A percentile compares a stretch with the other conserved stretches of the same genome.
phyloP scores from a whole-genome alignment of 2,888 invertebrate genomes.

The Tenthredo livida region DNA sequence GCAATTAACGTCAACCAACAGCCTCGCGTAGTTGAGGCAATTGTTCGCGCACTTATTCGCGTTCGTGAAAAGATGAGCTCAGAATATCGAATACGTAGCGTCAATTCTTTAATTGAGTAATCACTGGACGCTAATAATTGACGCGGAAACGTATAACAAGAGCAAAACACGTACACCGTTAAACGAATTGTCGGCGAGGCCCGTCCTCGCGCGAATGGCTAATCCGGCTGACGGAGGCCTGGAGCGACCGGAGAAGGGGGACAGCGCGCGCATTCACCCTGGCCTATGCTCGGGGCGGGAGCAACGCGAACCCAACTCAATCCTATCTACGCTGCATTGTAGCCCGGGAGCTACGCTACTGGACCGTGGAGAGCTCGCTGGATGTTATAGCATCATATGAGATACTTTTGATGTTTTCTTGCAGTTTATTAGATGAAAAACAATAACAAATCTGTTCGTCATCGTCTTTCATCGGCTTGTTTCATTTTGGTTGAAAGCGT shows the following conservation, averaged over 20 bases:
- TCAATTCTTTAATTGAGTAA: neutral
- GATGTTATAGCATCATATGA: neutral
- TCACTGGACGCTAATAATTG: neutral
- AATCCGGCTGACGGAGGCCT: slow-evolving; percentile 39
- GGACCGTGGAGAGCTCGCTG: neutral
- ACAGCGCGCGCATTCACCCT: slow-evolving; percentile 32
- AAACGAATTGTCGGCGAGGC: slow-evolving; percentile 18
- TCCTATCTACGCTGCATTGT: neutral
- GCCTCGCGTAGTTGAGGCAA: neutral
- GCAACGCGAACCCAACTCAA: slow-evolving; percentile 13
- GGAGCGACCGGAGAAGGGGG: slow-evolving; percentile 19
- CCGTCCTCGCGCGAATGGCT: slow-evolving; percentile 44
- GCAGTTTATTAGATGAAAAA: neutral
- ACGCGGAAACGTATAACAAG: neutral
- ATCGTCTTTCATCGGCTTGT: neutral
- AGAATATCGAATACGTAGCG: neutral
- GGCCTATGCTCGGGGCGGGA: slow-evolving; percentile 24
- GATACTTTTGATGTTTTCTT: neutral
- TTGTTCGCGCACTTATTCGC: neutral
- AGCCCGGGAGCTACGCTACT: slow-evolving; percentile 29
- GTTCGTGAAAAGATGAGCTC: neutral
- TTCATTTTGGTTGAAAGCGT: neutral
- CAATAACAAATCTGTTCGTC: neutral
- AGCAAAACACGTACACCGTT: neutral
- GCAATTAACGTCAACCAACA: neutral